These are phyloP conservation scores for Hirtodrosophila alboralis DNA, from an alignment of 2,888 invertebrate species.

Conservation along the genomic window DNA sequence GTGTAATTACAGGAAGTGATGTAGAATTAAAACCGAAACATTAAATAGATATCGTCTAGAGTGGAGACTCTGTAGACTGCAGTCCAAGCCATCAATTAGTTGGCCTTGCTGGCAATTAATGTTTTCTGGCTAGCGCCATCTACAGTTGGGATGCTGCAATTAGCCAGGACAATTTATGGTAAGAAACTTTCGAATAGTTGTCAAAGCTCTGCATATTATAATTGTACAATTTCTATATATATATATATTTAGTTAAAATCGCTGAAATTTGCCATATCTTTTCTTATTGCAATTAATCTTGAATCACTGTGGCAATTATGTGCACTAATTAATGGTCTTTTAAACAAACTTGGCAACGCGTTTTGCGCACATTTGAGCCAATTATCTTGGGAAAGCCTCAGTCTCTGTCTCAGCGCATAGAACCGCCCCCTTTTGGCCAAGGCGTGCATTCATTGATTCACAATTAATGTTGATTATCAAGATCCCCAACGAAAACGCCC, in stretches of 20 bases:
- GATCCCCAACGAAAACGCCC: conserved; percentile 72
- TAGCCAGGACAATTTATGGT: conserved; percentile 45
- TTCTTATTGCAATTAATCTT: conserved; percentile 69
- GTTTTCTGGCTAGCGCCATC: conserved; percentile 51
- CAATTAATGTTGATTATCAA: conserved; percentile 77
- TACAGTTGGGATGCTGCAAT: conserved; percentile 33
- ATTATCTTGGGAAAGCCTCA: conserved; percentile 49
- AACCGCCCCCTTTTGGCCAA: conserved; percentile 47
- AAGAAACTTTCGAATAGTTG: conserved; percentile 46
- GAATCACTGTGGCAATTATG: conserved; percentile 61
- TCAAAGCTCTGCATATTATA: conserved; percentile 28
- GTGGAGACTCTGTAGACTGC: conserved; percentile 24
- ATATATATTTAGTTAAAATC: conserved; percentile 19
- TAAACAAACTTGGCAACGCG: conserved; percentile 77
- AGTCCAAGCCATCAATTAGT: conserved; percentile 39
- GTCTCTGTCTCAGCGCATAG: conserved; percentile 13
- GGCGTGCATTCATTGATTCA: conserved; percentile 80
- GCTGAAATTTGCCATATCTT: conserved; percentile 50
- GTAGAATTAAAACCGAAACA: conserved; percentile 69
- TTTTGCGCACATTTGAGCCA: conserved; percentile 73
- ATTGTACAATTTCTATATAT: neutral
- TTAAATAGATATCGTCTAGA: conserved; percentile 68
- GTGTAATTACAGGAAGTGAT: conserved; percentile 71
- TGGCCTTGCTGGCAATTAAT: conserved; percentile 39
- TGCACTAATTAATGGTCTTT: conserved; percentile 69